Percentiles rank a stretch among this genome's conserved stretches.
Evolutionary conservation across 2,797 vertebrate genomes (phyloP).

Genomic region (Telmatherina bonti): DNA sequence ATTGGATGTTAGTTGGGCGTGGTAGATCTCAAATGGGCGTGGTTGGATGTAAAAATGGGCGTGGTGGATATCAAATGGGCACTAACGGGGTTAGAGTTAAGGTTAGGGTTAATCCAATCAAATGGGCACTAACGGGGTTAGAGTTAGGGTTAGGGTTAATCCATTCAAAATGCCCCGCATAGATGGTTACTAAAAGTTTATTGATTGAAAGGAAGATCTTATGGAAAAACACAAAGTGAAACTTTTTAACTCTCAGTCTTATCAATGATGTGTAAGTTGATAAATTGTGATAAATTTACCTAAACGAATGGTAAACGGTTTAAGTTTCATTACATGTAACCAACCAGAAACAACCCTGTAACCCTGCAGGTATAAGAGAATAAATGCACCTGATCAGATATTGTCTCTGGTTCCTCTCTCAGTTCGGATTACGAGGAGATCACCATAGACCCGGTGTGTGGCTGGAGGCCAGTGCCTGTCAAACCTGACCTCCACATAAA

Average conservation of each 20-base stretch:
- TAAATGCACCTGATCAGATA: neutral
- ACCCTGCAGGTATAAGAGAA: neutral
- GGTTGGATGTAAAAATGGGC: too few species aligned
- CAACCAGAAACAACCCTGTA: neutral
- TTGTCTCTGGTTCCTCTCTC: constrained; percentile 1
- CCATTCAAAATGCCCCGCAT: too few species aligned
- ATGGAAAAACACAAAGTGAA: neutral
- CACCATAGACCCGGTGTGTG: constrained; percentile 95
- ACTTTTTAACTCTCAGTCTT: neutral
- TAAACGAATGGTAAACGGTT: neutral
- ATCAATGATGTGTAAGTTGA: neutral
- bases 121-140: too few species aligned
- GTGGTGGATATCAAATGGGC: too few species aligned
- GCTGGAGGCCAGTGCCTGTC: constrained; percentile 94
- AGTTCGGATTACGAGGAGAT: constrained; percentile 97
- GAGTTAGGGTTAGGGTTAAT: too few species aligned
- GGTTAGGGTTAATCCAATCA: too few species aligned
- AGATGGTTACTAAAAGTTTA: neutral
- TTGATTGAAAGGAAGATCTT: neutral
- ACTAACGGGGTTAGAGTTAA: too few species aligned
- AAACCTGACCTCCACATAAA: constrained; percentile 94
- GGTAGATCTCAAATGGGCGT: too few species aligned
- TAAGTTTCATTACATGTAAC: neutral
- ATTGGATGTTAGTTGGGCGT: too few species aligned
- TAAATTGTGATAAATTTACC: neutral